These are phyloP conservation scores for Poicephalus gulielmi DNA, from an alignment of 2,113 vertebrate species.

Conservation along the genomic window DNA sequence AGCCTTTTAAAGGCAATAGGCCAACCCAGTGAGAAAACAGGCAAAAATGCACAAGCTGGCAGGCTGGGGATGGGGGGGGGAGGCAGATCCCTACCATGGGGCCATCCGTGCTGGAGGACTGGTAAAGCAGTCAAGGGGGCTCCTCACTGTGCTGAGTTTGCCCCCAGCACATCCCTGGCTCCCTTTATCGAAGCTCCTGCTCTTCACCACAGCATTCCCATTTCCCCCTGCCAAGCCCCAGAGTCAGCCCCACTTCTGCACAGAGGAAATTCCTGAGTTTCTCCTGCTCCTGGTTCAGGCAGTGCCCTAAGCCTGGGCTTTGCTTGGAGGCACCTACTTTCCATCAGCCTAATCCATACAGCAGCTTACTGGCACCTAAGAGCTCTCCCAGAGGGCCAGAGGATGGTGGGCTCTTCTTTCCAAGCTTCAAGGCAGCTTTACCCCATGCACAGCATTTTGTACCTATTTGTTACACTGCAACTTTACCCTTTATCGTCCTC, in stretches of 20 bases:
- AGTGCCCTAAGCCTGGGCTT: neutral
- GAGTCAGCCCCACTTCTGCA: neutral
- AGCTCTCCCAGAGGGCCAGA: neutral
- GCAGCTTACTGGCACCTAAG: neutral
- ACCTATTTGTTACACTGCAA: neutral
- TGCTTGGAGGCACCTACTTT: neutral
- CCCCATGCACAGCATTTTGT: neutral
- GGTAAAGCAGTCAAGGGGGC: neutral
- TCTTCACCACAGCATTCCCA: neutral
- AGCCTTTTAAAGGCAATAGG: slow-evolving; percentile 96
- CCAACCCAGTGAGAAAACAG: slow-evolving; percentile 75
- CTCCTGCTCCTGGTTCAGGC: neutral
- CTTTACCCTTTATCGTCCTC: neutral
- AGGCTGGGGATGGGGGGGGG: neutral
- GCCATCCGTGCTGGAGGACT: neutral
- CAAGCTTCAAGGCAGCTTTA: neutral
- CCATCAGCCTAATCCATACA: neutral
- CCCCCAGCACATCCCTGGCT: neutral
- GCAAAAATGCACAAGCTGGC: slow-evolving; percentile 72
- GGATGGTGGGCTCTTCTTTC: neutral
- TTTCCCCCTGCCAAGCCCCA: neutral
- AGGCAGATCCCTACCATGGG: neutral
- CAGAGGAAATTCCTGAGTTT: neutral
- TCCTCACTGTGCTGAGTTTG: neutral
- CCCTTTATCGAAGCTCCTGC: neutral